Evolutionary conservation across 92 coral and sea anemone genomes (phyloP), one percentile per base, ranked within the genome.

Genomic region (Siderastrea radians): DNA sequence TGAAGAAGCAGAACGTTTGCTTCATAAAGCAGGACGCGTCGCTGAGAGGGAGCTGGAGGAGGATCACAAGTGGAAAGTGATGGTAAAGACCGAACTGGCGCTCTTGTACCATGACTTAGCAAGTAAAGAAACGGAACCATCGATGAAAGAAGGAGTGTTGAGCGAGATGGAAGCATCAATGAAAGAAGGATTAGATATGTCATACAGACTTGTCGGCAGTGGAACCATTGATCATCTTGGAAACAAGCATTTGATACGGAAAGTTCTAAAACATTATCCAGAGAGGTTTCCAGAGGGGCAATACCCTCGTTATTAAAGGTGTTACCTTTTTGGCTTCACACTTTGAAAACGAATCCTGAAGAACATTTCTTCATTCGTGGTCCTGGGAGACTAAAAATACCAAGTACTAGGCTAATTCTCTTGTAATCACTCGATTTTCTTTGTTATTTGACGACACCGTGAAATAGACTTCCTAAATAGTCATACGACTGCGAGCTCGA

Each of bases 31-130:
- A 47, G 63, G 47, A 46, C 57, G 14, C 6, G 59, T 82, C 10
- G 87, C 87, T 11, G 80, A 89, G 44, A 72, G 60, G 9, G 81
- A 77, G 61, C 15, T 72, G 14, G 78, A 74, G 10, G 92, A 75
- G 47, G 88, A 75, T 58, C 84, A 83, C 52, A 64, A 5, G 44
- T 52, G 65, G 79, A 89, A 89, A 46, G 73, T 62, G 3, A 13
- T 71, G 47, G 61, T 89, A 4, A 78, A 83, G 71, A 83, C 84
- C 15, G 53, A 68, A 15, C 67, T 73, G 74, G 92, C 84, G 15
- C 38, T 89, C 1, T 12, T 89, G 6, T 52, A 60, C 59, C 4
- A 19, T 51, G 4, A 49, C 78, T 57, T 38, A 58, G 78, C 70
- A 45, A 52, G 43, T 7, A 5, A 5, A 15, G 78, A 82, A 48